Base-by-base conservation (phyloP, 2,888 invertebrate species). In the Monoplex corrugatus region DNA sequence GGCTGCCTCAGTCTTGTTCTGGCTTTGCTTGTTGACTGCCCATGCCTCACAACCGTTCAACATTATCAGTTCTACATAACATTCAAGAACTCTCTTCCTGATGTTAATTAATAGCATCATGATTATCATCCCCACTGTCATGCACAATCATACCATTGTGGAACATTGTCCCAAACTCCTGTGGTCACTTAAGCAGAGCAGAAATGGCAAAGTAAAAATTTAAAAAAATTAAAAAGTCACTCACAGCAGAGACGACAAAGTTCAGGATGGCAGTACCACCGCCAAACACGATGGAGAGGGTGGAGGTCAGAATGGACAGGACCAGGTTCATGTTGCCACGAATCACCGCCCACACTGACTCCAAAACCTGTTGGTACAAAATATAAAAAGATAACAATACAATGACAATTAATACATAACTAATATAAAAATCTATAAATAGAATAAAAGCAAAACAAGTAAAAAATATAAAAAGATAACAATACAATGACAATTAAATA, bases 271-370 rank as follows among this genome's bases (percentile, higher is more conserved):
- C 96, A 28, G 96, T 96, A 6, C 96, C 96, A 19, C 96, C 96
- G 90, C 98, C 98, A 89, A 99, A 97, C 90, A 99, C 96, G 57
- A 99, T 96, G 2, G 98, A 98, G 2, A 99, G 96, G 91, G 98
- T 97, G n/a, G 98, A 98, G 2, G 98, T 98, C 23, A 98, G 96
- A 0, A 98, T 97, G 85, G 98, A 98, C 88, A 99, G 96, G 63
- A 98, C 97, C 80, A 99, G 97, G 19, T 98, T 98, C 93, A 99
- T 97, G 96, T 99, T 99, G 93, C 98, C 98, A 92, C 98, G 98
- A n/a, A 99, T 97, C 83, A 99, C 98, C 43, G 97, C 97, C 98
- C 98, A 99, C 72, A 98, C 96, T 0, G 97, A 98, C 95, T 98
- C 98, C 88, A 98, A 96, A 32, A 99, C 96, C 96, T 96, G 92